A percentile compares a stretch with the other conserved stretches of the same genome.
These are phyloP conservation scores for Myotis findleyi DNA, from an alignment of 2,797 vertebrate genomes.

Conservation along the genomic window DNA sequence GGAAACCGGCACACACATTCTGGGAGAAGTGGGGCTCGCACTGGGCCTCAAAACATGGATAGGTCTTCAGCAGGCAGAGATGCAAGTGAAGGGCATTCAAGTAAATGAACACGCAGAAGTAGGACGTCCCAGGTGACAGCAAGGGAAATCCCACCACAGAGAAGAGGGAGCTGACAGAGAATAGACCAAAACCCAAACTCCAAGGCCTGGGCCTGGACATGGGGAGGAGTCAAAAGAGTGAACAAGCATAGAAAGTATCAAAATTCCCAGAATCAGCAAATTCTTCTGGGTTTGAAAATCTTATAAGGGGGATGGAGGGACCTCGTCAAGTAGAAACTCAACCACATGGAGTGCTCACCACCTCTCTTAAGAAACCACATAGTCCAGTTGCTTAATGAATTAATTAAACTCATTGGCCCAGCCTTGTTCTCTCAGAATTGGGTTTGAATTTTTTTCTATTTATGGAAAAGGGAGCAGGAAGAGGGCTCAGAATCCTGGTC, in stretches of 20 bases:
- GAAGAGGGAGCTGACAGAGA: background rate
- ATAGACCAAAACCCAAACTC: background rate
- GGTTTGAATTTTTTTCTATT: background rate
- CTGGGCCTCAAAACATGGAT: background rate
- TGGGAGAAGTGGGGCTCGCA: background rate
- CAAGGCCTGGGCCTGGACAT: accelerated
- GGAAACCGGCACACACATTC: background rate
- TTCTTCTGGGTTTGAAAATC: background rate
- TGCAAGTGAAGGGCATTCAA: background rate
- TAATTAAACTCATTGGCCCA: background rate
- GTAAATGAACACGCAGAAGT: accelerated
- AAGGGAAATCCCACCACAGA: background rate
- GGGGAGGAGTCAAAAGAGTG: background rate
- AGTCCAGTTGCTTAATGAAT: background rate
- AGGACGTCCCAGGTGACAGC: background rate
- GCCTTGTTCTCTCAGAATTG: background rate
- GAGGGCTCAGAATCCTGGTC: background rate
- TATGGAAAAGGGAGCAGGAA: background rate
- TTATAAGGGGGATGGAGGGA: background rate
- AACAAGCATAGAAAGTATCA: background rate
- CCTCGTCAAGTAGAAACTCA: background rate
- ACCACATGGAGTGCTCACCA: accelerated
- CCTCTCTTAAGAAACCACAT: background rate
- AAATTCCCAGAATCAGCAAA: background rate
- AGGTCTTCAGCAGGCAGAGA: background rate